Conservation (phyloP, 2,888 invertebrate genomes). For the Carpatolechia fugitivella region DNA sequence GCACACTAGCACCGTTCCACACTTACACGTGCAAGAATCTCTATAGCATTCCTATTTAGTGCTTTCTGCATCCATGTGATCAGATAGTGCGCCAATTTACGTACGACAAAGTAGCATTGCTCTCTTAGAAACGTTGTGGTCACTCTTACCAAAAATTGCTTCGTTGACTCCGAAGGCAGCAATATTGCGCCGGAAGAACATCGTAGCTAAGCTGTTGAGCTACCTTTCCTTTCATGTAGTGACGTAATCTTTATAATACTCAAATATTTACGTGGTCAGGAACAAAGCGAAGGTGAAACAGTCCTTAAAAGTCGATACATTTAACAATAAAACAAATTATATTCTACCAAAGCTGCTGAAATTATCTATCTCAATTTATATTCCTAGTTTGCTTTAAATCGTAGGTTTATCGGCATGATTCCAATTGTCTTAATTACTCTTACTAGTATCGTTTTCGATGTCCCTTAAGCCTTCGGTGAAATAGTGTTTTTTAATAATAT, state of each 20-base stretch:
- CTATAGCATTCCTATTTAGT: constrained; percentile 39
- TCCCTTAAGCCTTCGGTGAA: background rate
- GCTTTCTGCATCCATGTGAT: constrained; percentile 23
- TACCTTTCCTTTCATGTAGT: constrained; percentile 37
- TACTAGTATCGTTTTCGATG: background rate
- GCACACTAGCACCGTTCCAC: constrained; percentile 75
- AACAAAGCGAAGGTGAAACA: constrained; percentile 21
- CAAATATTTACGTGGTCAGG: constrained; percentile 36
- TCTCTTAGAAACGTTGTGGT: constrained; percentile 46
- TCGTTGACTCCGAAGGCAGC: background rate
- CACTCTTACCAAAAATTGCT: constrained; percentile 20
- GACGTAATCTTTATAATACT: constrained; percentile 49
- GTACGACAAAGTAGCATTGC: constrained; percentile 47
- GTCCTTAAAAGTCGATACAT: constrained; percentile 33
- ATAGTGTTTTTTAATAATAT: too few species aligned
- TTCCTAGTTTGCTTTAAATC: constrained; percentile 77
- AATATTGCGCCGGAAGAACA: background rate
- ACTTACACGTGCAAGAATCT: constrained; percentile 63
- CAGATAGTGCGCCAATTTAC: constrained; percentile 34
- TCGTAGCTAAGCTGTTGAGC: background rate
- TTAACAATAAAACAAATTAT: constrained; percentile 56
- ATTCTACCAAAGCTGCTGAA: constrained; percentile 75
- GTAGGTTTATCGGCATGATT: constrained; percentile 75
- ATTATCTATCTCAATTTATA: constrained; percentile 76
- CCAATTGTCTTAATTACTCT: constrained; percentile 70